phyloP scores from a whole-genome alignment of 1,140 invertebrate genomes.

The Drepana arcuata region DNA sequence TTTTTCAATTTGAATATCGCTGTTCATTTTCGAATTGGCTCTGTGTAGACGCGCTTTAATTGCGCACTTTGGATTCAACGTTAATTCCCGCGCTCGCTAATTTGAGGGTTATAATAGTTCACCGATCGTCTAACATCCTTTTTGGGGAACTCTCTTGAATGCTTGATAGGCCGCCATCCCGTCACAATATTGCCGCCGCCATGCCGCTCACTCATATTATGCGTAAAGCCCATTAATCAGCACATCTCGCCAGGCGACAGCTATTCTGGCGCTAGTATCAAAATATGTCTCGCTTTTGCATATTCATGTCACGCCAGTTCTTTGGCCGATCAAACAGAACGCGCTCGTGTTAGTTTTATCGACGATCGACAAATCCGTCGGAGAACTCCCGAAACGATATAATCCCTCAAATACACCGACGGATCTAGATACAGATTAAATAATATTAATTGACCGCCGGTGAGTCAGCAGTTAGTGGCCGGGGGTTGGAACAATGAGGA shows the following conservation, averaged over 20 bases:
- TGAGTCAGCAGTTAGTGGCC: conserved; percentile 54
- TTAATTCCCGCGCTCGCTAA: conserved; percentile 62
- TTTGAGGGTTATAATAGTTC: conserved; percentile 61
- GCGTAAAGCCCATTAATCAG: conserved; percentile 19
- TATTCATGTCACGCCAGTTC: conserved; percentile 32
- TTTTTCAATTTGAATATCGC: conserved; percentile 68
- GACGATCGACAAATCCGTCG: conserved; percentile 42
- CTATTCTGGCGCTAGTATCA: conserved; percentile 24
- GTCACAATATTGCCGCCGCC: conserved; percentile 17
- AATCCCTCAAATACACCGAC: conserved; percentile 53
- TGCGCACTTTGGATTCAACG: conserved; percentile 66
- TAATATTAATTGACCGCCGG: conserved; percentile 58
- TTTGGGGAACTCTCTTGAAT: conserved; percentile 54
- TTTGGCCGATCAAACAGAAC: conserved; percentile 24
- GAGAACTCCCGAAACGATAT: conserved; percentile 40
- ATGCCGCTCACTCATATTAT: conserved; percentile 8
- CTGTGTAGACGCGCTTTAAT: conserved; percentile 60
- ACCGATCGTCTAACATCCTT: conserved; percentile 46
- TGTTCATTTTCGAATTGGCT: conserved; percentile 66
- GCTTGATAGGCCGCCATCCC: conserved; percentile 22
- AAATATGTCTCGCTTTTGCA: conserved; percentile 15
- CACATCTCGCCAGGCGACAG: conserved; percentile 22
- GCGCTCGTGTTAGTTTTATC: conserved; percentile 28
- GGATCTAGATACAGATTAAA: conserved; percentile 54
- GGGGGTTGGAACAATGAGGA: conserved; percentile 21